Conservation (phyloP, 2,797 vertebrate species). For the Anguilla marmorata region DNA sequence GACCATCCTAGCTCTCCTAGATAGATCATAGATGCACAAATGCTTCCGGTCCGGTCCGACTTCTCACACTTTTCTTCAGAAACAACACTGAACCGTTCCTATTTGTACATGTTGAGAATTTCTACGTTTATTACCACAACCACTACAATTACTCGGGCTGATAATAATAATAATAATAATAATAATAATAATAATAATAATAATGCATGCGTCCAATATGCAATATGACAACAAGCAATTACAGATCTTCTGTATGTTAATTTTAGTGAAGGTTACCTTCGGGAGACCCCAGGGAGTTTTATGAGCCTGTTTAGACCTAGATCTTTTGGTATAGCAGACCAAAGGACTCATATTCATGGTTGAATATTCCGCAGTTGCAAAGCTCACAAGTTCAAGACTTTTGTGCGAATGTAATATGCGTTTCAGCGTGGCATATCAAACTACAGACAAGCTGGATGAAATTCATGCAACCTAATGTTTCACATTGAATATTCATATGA, state of each 20-base stretch:
- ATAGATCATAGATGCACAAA: background rate
- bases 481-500: too few relatives aligned
- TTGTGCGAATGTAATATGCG: background rate
- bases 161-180: background rate
- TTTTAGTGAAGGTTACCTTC: background rate
- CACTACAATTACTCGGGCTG: background rate
- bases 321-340: background rate
- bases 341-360: background rate
- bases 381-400: background rate
- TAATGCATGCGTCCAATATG: background rate
- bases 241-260: background rate
- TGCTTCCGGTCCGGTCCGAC: slow-evolving; percentile 24
- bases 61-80: slow-evolving; percentile 9
- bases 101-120: background rate
- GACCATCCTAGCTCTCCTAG: background rate
- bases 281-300: background rate
- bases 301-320: background rate
- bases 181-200: background rate
- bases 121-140: background rate
- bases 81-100: slow-evolving; percentile 20
- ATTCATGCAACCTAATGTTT: too few relatives aligned
- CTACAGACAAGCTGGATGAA: too few relatives aligned
- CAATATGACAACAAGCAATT: background rate
- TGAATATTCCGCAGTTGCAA: background rate
- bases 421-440: background rate